phyloP scores from a whole-genome alignment of 2,797 vertebrate genomes.

The Champsocephalus gunnari region DNA sequence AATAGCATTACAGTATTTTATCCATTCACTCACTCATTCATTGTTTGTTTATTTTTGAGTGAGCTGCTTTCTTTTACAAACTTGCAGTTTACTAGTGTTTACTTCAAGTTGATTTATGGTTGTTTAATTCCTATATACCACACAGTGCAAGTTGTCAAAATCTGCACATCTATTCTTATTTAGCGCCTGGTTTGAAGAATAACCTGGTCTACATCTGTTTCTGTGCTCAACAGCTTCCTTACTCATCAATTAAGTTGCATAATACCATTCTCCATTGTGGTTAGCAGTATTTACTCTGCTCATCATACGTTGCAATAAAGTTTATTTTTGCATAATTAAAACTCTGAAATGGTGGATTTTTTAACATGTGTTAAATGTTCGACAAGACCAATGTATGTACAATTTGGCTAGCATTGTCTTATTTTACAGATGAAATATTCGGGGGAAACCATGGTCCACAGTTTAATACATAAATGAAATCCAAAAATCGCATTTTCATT shows the following conservation, averaged over 20 bases:
- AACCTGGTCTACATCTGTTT: constrained; percentile 43
- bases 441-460: too few species aligned
- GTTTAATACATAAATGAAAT: too few species aligned
- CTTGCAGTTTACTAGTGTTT: constrained; percentile 62
- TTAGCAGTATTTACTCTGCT: constrained; percentile 83
- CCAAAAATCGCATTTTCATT: too few species aligned
- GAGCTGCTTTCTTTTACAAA: constrained; percentile 50
- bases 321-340: constrained; percentile 93
- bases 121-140: constrained; percentile 44
- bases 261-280: constrained; percentile 57
- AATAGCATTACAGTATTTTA: constrained; percentile 67
- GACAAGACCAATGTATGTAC: too few species aligned
- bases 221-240: constrained; percentile 67
- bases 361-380: too few species aligned
- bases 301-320: constrained; percentile 94
- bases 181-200: constrained; percentile 37
- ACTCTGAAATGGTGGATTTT: too few species aligned
- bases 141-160: constrained; percentile 49
- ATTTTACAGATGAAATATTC: too few species aligned
- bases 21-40: constrained; percentile 36
- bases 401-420: too few species aligned
- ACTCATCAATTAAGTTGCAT: constrained; percentile 63
- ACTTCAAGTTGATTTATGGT: constrained; percentile 28
- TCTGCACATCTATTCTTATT: constrained; percentile 44
- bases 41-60: constrained; percentile 32